Percentiles rank a stretch among this genome's conserved stretches.
These are phyloP conservation scores for Acanthurus tractus DNA, from an alignment of 2,797 vertebrate species.

Conservation along the genomic window DNA sequence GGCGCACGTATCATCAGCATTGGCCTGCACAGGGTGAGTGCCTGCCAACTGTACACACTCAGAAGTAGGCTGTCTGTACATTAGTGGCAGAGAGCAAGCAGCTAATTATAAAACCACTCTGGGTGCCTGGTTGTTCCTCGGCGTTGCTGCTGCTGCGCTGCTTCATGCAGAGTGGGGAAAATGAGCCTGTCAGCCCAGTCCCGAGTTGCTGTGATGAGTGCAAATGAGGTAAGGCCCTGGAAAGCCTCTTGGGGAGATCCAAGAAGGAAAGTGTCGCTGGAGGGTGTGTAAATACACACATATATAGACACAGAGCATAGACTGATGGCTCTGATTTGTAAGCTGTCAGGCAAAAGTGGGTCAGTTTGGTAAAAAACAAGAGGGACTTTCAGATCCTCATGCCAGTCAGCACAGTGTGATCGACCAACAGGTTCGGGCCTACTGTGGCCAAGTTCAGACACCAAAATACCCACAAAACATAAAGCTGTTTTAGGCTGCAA, in stretches of 20 bases:
- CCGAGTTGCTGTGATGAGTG: conserved; percentile 80
- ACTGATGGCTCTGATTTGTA: conserved; percentile 72
- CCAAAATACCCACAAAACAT: conserved; percentile 33
- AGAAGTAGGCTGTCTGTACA: conserved; percentile 52
- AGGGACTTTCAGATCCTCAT: conserved; percentile 65
- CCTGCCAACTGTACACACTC: conserved; percentile 41
- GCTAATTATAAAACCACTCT: conserved; percentile 87
- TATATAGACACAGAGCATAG: conserved; percentile 27
- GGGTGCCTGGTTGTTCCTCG: conserved; percentile 70
- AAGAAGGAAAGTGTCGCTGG: conserved; percentile 52
- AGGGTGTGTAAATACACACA: conserved; percentile 69
- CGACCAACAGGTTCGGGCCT: conserved; percentile 56
- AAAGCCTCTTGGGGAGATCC: conserved; percentile 70
- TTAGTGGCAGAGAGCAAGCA: conserved; percentile 73
- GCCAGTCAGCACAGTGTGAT: conserved; percentile 57
- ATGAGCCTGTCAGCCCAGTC: conserved; percentile 84
- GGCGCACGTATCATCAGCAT: conserved; percentile 55
- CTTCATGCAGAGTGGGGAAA: conserved; percentile 82
- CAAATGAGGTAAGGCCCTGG: conserved; percentile 85
- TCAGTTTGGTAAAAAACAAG: conserved; percentile 79
- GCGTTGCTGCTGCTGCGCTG: conserved; percentile 70
- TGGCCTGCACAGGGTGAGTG: conserved; percentile 36
- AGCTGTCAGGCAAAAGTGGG: conserved; percentile 79
- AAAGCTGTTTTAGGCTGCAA: conserved; percentile 25
- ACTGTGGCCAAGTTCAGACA: conserved; percentile 37